These are phyloP conservation scores for Pseudococcus viburni DNA, from an alignment of 2,888 invertebrate species.

Conservation along the genomic window DNA sequence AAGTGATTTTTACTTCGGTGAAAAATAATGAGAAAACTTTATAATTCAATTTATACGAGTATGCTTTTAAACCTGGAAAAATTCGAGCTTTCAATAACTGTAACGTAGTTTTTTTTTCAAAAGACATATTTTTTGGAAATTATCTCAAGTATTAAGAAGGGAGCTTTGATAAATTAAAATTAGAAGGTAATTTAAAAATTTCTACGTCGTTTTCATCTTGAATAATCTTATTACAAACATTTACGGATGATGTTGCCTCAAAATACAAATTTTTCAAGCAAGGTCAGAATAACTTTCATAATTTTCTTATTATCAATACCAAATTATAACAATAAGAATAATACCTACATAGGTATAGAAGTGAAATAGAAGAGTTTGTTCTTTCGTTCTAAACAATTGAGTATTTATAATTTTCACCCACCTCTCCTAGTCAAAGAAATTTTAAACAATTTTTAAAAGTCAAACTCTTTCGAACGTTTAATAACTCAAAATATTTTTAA, in stretches of 20 bases:
- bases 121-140: constrained; percentile 8
- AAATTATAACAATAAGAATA: too few species aligned
- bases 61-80: background rate
- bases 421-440: too few species aligned
- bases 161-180: background rate
- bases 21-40: constrained; percentile 34
- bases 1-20: background rate
- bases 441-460: too few species aligned
- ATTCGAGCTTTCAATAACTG: background rate
- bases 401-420: too few species aligned
- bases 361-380: too few species aligned
- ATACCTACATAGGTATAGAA: too few species aligned
- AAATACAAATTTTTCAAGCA: too few species aligned
- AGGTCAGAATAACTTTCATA: background rate
- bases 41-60: background rate
- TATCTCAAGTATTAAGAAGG: background rate
- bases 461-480: too few species aligned
- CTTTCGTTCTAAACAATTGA: too few species aligned
- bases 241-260: background rate
- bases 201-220: background rate
- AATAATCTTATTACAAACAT: too few species aligned
- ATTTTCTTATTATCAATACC: background rate
- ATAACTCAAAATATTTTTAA: too few species aligned
- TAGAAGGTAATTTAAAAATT: background rate
- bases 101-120: background rate